phyloP scores from a whole-genome alignment of 1,140 invertebrate genomes.

The Drosophila sucinea region DNA sequence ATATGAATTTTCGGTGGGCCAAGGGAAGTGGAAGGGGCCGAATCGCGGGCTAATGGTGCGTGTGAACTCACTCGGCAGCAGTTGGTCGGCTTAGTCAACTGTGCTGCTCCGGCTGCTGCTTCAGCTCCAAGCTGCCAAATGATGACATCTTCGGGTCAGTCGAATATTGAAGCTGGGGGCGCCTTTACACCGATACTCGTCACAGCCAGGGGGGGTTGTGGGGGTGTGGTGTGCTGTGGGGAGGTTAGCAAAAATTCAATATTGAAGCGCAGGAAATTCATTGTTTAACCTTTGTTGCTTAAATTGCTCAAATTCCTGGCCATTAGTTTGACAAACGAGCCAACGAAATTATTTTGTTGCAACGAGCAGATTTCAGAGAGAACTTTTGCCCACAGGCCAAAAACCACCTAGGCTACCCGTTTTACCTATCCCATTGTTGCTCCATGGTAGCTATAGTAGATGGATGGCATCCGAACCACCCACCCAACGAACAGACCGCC shows the following conservation, averaged over 20 bases:
- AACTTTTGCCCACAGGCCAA: conserved; percentile 56
- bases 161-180: conserved; percentile 17
- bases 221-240: neutral
- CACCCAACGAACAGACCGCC: neutral
- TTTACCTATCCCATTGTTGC: no score
- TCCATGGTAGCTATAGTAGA: neutral
- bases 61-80: conserved; percentile 60
- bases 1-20: conserved; percentile 30
- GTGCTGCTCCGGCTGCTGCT: conserved; percentile 16
- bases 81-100: conserved; percentile 64
- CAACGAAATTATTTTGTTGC: conserved; percentile 77
- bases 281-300: conserved; percentile 81
- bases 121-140: conserved; percentile 2
- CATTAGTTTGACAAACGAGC: conserved; percentile 81
- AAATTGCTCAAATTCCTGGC: conserved; percentile 78
- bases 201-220: neutral
- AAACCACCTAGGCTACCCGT: conserved; percentile 20
- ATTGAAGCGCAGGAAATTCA: conserved; percentile 70
- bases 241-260: conserved; percentile 59
- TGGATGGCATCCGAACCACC: conserved; percentile 8
- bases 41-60: conserved; percentile 72
- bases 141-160: conserved; percentile 21
- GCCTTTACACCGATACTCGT: neutral
- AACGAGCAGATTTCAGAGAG: conserved; percentile 53
- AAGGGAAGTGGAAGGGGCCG: no score